These are phyloP conservation scores for Scaptomyza hsui DNA, from an alignment of 1,140 invertebrate genomes.

Conservation along the genomic window DNA sequence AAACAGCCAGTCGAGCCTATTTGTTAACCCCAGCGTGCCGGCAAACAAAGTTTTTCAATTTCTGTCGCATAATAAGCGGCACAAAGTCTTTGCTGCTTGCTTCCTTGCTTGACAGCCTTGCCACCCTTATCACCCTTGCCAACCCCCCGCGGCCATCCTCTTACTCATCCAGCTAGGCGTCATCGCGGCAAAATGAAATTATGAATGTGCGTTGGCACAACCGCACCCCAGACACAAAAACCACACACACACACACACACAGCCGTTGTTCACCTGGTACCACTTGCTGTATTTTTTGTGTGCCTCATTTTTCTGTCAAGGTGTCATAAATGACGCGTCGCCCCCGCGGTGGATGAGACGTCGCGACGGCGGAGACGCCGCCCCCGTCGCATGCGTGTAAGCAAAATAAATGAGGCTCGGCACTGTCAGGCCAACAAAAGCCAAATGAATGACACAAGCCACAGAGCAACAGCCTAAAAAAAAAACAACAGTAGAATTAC, in stretches of 20 bases:
- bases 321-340: slow-evolving; percentile 78
- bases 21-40: slow-evolving; percentile 77
- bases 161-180: slow-evolving; percentile 11
- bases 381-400: slow-evolving; percentile 66
- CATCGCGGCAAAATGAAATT: slow-evolving; percentile 73
- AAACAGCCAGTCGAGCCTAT: slow-evolving; percentile 58
- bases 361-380: slow-evolving; percentile 14
- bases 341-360: slow-evolving; percentile 24
- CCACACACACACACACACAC: slow-evolving; percentile 20
- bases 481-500: neutral
- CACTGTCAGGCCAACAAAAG: slow-evolving; percentile 70
- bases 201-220: slow-evolving; percentile 78
- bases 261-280: slow-evolving; percentile 35
- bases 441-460: slow-evolving; percentile 79
- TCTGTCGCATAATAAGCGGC: slow-evolving; percentile 79
- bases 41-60: slow-evolving; percentile 82
- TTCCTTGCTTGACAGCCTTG: neutral
- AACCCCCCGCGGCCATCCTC: neutral
- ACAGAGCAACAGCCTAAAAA: slow-evolving; percentile 67
- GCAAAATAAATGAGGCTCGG: slow-evolving; percentile 80
- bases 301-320: slow-evolving; percentile 80
- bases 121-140: no score
- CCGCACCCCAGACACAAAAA: slow-evolving; percentile 70
- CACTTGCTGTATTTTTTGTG: slow-evolving; percentile 31
- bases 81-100: slow-evolving; percentile 42